Conservation (phyloP, 2,888 invertebrate genomes). For the Hartigia nigra region DNA sequence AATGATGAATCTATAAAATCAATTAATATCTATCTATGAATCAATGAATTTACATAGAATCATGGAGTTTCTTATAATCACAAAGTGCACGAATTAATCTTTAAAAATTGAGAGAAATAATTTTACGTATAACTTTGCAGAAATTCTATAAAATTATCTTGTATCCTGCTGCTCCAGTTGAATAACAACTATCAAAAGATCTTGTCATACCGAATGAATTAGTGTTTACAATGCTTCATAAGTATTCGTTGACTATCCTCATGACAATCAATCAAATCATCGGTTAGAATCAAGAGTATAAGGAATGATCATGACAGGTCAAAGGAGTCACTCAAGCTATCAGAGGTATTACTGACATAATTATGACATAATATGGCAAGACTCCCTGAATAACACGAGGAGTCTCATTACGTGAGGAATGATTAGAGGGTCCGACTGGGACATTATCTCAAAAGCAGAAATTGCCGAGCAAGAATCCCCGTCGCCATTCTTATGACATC, state of each 20-base stretch:
- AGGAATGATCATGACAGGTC: slow-evolving; percentile 14
- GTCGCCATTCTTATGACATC: background rate
- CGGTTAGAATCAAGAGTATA: background rate
- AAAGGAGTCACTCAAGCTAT: slow-evolving; percentile 29
- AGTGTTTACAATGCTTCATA: background rate
- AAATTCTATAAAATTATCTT: background rate
- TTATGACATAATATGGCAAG: slow-evolving; percentile 23
- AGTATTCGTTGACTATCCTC: background rate
- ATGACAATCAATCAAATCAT: background rate
- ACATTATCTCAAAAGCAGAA: background rate
- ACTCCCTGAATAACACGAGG: background rate
- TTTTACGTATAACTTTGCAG: background rate
- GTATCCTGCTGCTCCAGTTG: background rate
- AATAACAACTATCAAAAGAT: background rate
- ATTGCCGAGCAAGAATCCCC: background rate
- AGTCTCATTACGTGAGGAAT: slow-evolving; percentile 1
- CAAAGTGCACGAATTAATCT: no score
- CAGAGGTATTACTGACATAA: slow-evolving; percentile 23
- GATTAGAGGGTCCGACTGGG: background rate
- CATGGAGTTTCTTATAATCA: no score
- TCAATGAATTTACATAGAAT: no score
- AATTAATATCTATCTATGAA: no score
- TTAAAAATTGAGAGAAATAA: background rate
- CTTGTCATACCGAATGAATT: background rate
- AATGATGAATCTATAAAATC: no score